phyloP scores from a whole-genome alignment of 2,888 invertebrate genomes.

The Parnassius smintheus region DNA sequence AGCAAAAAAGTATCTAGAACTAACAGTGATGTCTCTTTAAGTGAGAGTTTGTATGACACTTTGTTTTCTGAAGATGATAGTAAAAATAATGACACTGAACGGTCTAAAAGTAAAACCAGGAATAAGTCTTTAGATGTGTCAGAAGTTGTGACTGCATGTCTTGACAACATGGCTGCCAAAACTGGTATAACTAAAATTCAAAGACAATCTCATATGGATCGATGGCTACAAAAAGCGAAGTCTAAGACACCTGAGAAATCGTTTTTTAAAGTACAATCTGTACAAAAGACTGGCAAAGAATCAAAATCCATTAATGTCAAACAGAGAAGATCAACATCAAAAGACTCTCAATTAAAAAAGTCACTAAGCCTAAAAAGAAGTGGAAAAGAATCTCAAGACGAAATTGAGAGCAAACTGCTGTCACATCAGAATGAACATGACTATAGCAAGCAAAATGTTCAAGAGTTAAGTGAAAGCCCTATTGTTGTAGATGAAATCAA shows the following conservation, averaged over 20 bases:
- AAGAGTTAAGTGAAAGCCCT: constrained; percentile 16
- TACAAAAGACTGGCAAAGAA: constrained; percentile 28
- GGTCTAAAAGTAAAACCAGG: constrained; percentile 47
- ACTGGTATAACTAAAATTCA: constrained; percentile 73
- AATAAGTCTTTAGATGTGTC: constrained; percentile 69
- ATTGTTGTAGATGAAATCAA: constrained; percentile 18
- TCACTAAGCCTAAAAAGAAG: constrained; percentile 50
- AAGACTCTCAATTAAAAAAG: constrained; percentile 37
- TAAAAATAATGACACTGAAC: constrained; percentile 53
- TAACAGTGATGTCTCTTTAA: constrained; percentile 69
- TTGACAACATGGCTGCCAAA: constrained; percentile 76
- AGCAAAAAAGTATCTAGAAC: constrained; percentile 62
- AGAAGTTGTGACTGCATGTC: constrained; percentile 72
- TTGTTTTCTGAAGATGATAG: constrained; percentile 68
- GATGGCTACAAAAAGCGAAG: constrained; percentile 76
- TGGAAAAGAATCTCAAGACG: constrained; percentile 48
- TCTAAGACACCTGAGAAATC: constrained; percentile 74
- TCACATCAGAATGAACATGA: constrained; percentile 51
- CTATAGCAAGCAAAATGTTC: constrained; percentile 39
- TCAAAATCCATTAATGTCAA: constrained; percentile 37
- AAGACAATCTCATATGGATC: constrained; percentile 76
- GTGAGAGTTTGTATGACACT: constrained; percentile 72
- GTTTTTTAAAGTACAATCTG: constrained; percentile 41
- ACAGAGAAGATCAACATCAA: constrained; percentile 39
- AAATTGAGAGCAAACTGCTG: constrained; percentile 32